Evolutionary conservation across 2,797 vertebrate species (phyloP).

Genomic region (Amphiprion clarkii): DNA sequence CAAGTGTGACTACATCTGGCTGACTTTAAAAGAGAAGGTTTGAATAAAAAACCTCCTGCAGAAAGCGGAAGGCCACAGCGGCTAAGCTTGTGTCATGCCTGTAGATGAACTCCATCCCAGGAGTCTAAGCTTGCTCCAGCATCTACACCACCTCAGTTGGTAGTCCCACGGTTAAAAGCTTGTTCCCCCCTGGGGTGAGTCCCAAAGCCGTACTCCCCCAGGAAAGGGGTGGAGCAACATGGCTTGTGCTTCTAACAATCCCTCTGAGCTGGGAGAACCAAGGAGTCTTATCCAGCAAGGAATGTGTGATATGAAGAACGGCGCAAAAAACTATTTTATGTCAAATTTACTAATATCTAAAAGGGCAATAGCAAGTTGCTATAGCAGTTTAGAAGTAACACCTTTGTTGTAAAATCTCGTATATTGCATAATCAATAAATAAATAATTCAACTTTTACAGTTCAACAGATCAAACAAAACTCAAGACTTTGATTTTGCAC

Average conservation of each 20-base stretch:
- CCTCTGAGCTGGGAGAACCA: conserved; percentile 21
- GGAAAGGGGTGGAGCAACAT: conserved; percentile 13
- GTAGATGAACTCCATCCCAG: conserved; percentile 19
- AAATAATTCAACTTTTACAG: neutral
- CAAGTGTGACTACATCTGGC: neutral
- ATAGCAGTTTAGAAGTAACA: neutral
- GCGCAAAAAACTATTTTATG: neutral
- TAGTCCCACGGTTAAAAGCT: conserved; percentile 24
- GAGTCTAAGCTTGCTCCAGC: conserved; percentile 13
- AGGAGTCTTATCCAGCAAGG: neutral
- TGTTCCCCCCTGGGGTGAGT: conserved; percentile 17
- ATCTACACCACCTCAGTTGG: conserved; percentile 27
- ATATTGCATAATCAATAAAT: neutral
- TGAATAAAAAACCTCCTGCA: neutral
- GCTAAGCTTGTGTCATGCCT: neutral
- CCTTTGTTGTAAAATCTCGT: neutral
- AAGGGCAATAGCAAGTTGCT: neutral
- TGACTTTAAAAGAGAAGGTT: neutral
- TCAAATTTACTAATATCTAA: neutral
- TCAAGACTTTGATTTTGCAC: neutral
- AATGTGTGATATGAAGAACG: neutral
- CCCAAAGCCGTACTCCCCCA: conserved; percentile 29
- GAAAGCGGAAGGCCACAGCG: neutral
- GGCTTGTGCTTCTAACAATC: conserved; percentile 13
- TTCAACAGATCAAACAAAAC: neutral